Evolutionary conservation across 1,140 invertebrate genomes (phyloP), one percentile per base, ranked within the genome.

Genomic region (Dendrolimus punctatus): DNA sequence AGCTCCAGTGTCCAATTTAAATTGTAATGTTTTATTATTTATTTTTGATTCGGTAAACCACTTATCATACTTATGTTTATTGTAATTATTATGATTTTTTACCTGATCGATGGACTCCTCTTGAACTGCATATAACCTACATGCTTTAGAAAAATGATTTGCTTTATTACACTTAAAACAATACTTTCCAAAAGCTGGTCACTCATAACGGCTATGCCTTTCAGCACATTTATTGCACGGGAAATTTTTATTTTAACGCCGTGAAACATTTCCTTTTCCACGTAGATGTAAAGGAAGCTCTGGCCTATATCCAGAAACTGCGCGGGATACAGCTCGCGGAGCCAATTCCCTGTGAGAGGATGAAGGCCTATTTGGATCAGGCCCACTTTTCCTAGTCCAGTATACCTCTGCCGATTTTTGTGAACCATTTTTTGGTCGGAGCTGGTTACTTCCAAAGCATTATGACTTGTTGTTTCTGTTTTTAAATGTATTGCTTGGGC

Each of bases 1-100:
- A 46, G 60, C 60, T 40, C 56, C 60, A 10, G 56, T 62, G 9
- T 62, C 60, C 43, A 62, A 9, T 46, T 62, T 54, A 50, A 58
- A 54, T 8, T 41, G 39, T 44, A 58, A 47, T 9, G 46, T 38
- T 10, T 5, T 8, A 10, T 38, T 6, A 8, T 51, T 55, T 48
- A 57, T 55, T 38, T 42, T 7, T 40, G 51, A 52, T 40, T 49
- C 42, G 40, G 56, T 40, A 48, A 9, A 49, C 60, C 60, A 62
- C n/a, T 55, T 43, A 8, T 8, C 49, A 49, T 2, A 44, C 39
- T 47, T n/a, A 45, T 2, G 38, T 36, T 42, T 10, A 41, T 9
- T 45, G 40, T 7, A 5, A 45, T n/a, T 43, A 42, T 45, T 40
- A 10, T 9, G 5, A 8, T 46, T 6, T 40, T 8, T 46, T 58